Evolutionary conservation across 2,113 vertebrate genomes (phyloP).

Genomic region (Urocitellus parryii): DNA sequence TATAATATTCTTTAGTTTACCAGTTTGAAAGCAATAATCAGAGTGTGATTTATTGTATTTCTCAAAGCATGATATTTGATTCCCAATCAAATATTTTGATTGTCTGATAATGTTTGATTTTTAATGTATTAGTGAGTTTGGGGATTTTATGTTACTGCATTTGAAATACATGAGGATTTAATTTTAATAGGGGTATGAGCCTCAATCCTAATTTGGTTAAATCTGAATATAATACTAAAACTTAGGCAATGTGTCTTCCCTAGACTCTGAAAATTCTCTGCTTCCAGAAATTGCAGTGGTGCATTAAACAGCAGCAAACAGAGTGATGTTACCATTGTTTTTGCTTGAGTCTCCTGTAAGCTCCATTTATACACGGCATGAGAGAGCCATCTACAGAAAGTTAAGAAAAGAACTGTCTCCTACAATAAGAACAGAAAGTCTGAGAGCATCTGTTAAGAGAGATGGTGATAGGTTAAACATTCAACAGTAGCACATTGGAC

Average conservation of each 20-base stretch:
- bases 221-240: slow-evolving; percentile 48
- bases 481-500: background rate
- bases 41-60: slow-evolving; percentile 69
- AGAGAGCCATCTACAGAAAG: slow-evolving; percentile 84
- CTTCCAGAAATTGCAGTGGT: background rate
- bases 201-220: slow-evolving; percentile 65
- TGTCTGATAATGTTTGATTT: slow-evolving; percentile 61
- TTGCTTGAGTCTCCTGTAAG: slow-evolving; percentile 8
- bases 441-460: background rate
- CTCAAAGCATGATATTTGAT: slow-evolving; percentile 14
- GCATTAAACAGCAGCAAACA: background rate
- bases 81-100: slow-evolving; percentile 68
- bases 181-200: slow-evolving; percentile 62
- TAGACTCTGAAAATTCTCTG: slow-evolving; percentile 34
- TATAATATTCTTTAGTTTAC: slow-evolving; percentile 45
- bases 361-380: slow-evolving; percentile 69
- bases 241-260: background rate
- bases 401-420: slow-evolving; percentile 61
- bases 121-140: slow-evolving; percentile 19
- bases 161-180: slow-evolving; percentile 70
- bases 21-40: slow-evolving; percentile 67
- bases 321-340: background rate
- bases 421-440: background rate
- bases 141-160: background rate
- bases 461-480: background rate